Base-by-base conservation (phyloP, 2,888 invertebrate genomes). In the Atethmia centrago region DNA sequence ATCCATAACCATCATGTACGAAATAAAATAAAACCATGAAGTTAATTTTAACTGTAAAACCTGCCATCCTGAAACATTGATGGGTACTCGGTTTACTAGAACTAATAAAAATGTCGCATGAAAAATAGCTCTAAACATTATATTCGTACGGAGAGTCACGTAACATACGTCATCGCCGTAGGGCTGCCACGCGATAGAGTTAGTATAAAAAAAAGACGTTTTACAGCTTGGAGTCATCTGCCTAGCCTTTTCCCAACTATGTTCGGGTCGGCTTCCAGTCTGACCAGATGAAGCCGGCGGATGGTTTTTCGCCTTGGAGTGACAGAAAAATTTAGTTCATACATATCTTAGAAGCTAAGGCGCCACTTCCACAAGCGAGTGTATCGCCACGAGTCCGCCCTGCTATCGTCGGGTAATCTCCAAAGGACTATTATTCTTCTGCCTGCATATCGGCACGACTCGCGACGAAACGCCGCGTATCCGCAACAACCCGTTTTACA, bases 91-190 rank as follows among this genome's bases (percentile, higher is more conserved):
- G 65, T 68, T 58, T 61, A 61, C 73, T 79, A 83, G 59, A 68
- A 72, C 68, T 80, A 79, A 83, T 83, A 80, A 80, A 80, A 80
- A 79, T 65, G 59, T 68, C 64, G 55, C 72, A 83, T 79, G 80
- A 65, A 79, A 79, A 61, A 62, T 79, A 79, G 74, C 80, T 79
- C 67, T 83, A 64, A 82, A 83, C 83, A 68, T 80, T 64, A 80
- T 80, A 74, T 65, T 75, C 65, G 55, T 73, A 55, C 67, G 58
- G 55, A 19, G 62, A 68, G 83, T 68, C 83, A 72, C 71, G 82
- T 76, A 76, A 76, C 69, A 64, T 64, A 64, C 70, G 70, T 65
- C 61, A 65, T 31, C 2, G 68, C 3, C 28, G 10, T 59, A 83
- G 79, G 80, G 83, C 7, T 65, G 79, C 47, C 45, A 31, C n/a